phyloP scores from a whole-genome alignment of 1,140 invertebrate species.

The Halictus rubicundus region DNA sequence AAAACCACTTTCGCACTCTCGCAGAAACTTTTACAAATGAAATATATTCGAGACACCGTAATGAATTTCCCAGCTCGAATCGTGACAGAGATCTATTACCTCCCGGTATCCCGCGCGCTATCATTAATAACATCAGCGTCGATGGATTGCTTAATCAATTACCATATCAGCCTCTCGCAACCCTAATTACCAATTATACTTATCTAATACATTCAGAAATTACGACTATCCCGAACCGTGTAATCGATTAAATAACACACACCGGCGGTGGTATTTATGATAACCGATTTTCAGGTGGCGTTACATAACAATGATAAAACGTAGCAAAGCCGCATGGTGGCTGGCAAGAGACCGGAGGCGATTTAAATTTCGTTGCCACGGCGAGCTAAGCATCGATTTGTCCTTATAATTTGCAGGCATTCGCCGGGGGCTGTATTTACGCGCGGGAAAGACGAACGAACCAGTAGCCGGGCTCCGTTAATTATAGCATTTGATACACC shows the following conservation, averaged over 20 bases:
- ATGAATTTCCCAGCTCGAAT: background rate
- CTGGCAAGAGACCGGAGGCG: background rate
- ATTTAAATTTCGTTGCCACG: background rate
- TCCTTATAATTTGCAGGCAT: constrained; percentile 1
- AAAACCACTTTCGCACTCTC: no score
- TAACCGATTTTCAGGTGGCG: background rate
- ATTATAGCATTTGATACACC: constrained; percentile 48
- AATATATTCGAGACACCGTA: no score
- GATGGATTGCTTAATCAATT: background rate
- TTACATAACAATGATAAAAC: background rate
- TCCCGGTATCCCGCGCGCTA: background rate
- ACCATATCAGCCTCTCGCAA: background rate
- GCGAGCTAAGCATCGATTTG: background rate
- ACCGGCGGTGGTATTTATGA: background rate
- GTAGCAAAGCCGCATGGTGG: background rate
- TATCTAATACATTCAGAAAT: background rate
- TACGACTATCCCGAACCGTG: background rate
- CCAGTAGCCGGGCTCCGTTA: constrained; percentile 50
- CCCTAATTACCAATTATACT: background rate
- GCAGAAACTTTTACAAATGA: no score
- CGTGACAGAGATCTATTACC: background rate
- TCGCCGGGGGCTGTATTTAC: background rate
- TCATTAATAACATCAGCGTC: background rate
- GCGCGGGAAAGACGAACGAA: constrained; percentile 8
- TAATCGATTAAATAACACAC: background rate